Percentiles rank a stretch among this genome's conserved stretches.
Evolutionary conservation across 1,140 invertebrate genomes (phyloP).

Genomic region (Calosoma granatense): DNA sequence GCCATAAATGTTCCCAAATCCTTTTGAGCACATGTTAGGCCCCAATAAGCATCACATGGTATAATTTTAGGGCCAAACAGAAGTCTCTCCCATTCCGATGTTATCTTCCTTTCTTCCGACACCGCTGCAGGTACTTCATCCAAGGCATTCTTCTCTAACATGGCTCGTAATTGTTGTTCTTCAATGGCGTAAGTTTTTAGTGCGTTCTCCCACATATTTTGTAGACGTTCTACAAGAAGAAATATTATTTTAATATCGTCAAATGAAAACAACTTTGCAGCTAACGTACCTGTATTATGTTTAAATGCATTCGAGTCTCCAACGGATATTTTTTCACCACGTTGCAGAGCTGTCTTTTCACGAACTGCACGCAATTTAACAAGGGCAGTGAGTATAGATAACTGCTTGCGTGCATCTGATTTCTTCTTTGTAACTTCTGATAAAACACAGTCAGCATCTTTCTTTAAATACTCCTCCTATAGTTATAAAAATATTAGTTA

Average conservation of each 20-base stretch:
- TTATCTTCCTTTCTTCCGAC: conserved; percentile 21
- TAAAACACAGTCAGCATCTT: conserved; percentile 56
- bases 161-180: conserved; percentile 28
- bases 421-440: conserved; percentile 57
- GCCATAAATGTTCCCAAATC: conserved; percentile 31
- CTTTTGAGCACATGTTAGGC: conserved; percentile 28
- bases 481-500: conserved; percentile 19
- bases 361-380: conserved; percentile 49
- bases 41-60: conserved; percentile 24
- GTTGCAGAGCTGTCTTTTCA: conserved; percentile 44
- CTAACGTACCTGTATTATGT: conserved; percentile 21
- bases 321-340: conserved; percentile 44
- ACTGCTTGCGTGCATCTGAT: conserved; percentile 51
- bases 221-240: conserved; percentile 14
- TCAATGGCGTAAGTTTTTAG: conserved; percentile 26
- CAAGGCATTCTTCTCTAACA: conserved; percentile 28
- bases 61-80: conserved; percentile 26
- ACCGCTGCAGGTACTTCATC: conserved; percentile 22
- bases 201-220: conserved; percentile 30
- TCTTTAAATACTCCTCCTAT: conserved; percentile 53
- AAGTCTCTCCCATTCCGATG: conserved; percentile 24
- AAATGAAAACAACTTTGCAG: background rate
- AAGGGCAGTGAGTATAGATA: conserved; percentile 49
- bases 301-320: conserved; percentile 29
- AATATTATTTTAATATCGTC: background rate